Evolutionary conservation across 2,888 invertebrate species (phyloP).

Genomic region (Lithophane socia): DNA sequence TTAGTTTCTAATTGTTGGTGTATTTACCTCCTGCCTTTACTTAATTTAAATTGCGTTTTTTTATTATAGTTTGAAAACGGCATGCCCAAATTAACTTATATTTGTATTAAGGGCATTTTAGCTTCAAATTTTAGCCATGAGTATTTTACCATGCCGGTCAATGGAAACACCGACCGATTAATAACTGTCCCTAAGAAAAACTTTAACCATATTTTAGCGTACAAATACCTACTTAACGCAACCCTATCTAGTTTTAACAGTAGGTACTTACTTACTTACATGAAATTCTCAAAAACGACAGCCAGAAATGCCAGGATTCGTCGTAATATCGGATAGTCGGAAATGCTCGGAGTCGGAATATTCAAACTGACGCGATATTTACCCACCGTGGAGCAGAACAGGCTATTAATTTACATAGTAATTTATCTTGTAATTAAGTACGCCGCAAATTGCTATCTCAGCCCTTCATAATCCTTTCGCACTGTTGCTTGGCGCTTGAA

Average conservation of each 20-base stretch:
- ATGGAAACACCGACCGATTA: not conserved
- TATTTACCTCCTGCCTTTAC: not conserved
- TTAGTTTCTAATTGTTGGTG: not conserved
- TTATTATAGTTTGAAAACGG: not conserved
- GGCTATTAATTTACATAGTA: slow-evolving; percentile 90
- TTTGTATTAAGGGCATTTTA: too few relatives aligned
- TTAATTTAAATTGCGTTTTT: not conserved
- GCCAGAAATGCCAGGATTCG: slow-evolving; percentile 38
- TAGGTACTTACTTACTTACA: not conserved
- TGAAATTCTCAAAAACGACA: slow-evolving; percentile 28
- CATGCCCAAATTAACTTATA: not conserved
- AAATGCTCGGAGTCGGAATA: slow-evolving; percentile 51
- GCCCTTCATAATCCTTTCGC: slow-evolving; percentile 90
- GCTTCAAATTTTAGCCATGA: too few relatives aligned
- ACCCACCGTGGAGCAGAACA: slow-evolving; percentile 61
- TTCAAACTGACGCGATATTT: slow-evolving; percentile 63
- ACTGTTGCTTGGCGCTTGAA: slow-evolving; percentile 77
- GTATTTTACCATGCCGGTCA: not conserved
- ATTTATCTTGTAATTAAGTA: slow-evolving; percentile 90
- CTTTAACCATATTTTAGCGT: not conserved
- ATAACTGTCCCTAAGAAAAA: not conserved
- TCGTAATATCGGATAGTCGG: slow-evolving; percentile 32
- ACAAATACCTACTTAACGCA: not conserved
- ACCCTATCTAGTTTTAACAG: slow-evolving; percentile 28
- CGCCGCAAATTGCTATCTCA: slow-evolving; percentile 90